phyloP scores from a whole-genome alignment of 2,113 vertebrate genomes.

The Dryoscopus gambensis region DNA sequence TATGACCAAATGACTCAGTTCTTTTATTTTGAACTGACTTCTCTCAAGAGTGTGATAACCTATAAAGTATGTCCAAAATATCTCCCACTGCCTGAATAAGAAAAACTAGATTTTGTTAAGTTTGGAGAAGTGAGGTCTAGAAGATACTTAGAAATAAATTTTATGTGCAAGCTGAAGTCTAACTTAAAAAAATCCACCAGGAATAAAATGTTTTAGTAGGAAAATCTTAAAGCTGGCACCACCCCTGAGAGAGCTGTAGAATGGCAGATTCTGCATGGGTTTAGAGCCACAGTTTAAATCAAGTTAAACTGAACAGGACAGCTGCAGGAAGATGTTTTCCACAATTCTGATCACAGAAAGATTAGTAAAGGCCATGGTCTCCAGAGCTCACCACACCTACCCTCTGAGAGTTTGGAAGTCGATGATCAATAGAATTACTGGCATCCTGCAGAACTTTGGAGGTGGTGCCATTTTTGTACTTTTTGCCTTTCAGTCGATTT shows the following conservation, averaged over 20 bases:
- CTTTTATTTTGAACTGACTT: not conserved
- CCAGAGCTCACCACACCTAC: slow-evolving; percentile 63
- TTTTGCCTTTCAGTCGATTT: slow-evolving; percentile 89
- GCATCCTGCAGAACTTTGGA: slow-evolving; percentile 89
- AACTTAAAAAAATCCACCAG: not conserved
- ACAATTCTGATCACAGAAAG: not conserved
- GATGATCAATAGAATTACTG: slow-evolving; percentile 86
- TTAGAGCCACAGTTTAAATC: not conserved
- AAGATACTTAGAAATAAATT: not conserved
- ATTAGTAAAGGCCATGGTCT: not conserved
- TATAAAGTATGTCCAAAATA: not conserved
- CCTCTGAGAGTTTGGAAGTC: slow-evolving; percentile 74
- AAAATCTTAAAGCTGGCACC: not conserved
- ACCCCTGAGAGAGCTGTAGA: not conserved
- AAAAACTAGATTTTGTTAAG: not conserved
- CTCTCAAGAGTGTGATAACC: not conserved
- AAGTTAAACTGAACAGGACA: not conserved
- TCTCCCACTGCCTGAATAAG: not conserved
- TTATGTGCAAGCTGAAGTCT: not conserved
- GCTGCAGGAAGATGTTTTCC: not conserved
- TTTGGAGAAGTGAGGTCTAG: not conserved
- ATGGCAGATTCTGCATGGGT: accelerated
- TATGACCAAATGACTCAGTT: not conserved
- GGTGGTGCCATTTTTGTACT: slow-evolving; percentile 80
- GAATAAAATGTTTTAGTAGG: not conserved